Conservation (phyloP, 2,113 vertebrate genomes). For the Hemiscyllium ocellatum region DNA sequence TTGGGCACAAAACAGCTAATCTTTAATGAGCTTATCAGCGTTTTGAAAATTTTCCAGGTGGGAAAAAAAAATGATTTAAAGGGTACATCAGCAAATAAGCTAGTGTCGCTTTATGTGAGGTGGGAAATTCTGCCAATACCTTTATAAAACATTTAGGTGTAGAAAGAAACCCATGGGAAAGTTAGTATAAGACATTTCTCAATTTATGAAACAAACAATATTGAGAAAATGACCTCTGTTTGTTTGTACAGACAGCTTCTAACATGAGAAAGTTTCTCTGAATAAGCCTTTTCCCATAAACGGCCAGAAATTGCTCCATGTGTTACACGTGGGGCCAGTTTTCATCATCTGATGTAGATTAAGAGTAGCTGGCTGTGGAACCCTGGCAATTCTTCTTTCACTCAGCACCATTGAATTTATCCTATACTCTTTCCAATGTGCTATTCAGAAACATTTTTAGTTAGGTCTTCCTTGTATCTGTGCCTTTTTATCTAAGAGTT, state of each 20-base stretch:
- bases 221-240: neutral
- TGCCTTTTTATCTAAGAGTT: slow-evolving; percentile 51
- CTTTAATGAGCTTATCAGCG: neutral
- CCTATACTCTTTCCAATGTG: neutral
- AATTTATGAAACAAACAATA: neutral
- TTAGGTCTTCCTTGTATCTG: neutral
- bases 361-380: neutral
- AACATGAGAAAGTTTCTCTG: neutral
- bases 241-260: neutral
- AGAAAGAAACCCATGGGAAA: neutral
- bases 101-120: neutral
- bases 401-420: neutral
- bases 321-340: neutral
- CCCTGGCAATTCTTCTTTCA: neutral
- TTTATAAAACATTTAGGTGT: neutral
- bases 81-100: neutral
- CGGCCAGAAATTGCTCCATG: neutral
- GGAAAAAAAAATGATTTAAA: neutral
- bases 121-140: neutral
- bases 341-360: neutral
- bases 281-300: neutral
- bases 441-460: neutral
- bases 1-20: neutral
- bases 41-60: neutral
- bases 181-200: neutral